phyloP scores from a whole-genome alignment of 2,113 vertebrate genomes.

The Taxidea taxus region DNA sequence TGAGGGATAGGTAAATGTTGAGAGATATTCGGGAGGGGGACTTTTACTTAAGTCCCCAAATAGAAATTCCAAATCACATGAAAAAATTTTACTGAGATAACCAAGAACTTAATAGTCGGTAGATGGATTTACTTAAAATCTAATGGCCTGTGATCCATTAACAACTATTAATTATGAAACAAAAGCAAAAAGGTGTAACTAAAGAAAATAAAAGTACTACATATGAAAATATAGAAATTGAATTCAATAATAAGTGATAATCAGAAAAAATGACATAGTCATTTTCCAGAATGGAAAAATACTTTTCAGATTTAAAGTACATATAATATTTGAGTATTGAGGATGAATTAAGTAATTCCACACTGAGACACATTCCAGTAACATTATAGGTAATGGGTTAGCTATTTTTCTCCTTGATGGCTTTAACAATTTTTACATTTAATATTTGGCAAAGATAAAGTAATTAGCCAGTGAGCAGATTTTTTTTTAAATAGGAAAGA shows the following conservation, averaged over 20 bases:
- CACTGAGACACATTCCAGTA: not conserved
- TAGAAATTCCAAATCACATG: not conserved
- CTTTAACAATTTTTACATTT: not conserved
- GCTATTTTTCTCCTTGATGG: not conserved
- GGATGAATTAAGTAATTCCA: not conserved
- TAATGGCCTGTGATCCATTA: not conserved
- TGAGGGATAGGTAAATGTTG: not conserved
- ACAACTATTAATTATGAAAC: not conserved
- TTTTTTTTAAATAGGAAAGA: not conserved
- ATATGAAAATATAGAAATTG: not conserved
- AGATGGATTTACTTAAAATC: conserved; percentile 18
- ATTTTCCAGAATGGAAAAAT: not conserved
- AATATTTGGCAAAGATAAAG: not conserved
- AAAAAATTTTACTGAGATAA: not conserved
- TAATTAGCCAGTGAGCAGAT: not conserved
- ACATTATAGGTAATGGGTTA: not conserved
- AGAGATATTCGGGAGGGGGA: not conserved
- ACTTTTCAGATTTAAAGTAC: not conserved
- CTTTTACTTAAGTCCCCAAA: not conserved
- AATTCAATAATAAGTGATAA: not conserved
- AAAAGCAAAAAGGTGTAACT: not conserved
- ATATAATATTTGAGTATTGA: not conserved
- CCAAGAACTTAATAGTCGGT: not conserved
- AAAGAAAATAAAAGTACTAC: conserved; percentile 17
- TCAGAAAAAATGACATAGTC: not conserved